phyloP scores from a whole-genome alignment of 2,797 vertebrate species.

The Sebastes kiyomatsui region DNA sequence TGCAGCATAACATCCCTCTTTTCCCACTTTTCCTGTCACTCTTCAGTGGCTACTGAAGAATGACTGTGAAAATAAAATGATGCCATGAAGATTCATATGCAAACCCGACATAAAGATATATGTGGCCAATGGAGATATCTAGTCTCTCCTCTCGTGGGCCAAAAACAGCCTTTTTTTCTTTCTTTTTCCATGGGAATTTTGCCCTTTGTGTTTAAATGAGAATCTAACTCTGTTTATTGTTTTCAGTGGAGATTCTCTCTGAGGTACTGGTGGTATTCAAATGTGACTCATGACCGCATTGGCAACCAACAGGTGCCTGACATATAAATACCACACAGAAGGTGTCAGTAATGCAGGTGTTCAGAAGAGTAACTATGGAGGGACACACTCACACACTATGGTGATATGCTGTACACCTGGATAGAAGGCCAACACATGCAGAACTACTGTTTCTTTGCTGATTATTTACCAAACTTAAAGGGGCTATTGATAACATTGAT shows the following conservation, averaged over 20 bases:
- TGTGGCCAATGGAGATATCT: slow-evolving; percentile 9
- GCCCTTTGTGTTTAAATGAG: slow-evolving; percentile 12
- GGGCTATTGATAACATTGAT: no score
- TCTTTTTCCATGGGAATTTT: not conserved
- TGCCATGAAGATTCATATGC: slow-evolving; percentile 29
- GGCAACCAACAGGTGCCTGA: slow-evolving; percentile 50
- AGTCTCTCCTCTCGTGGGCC: not conserved
- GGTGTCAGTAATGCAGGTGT: slow-evolving; percentile 43
- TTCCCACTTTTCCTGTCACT: slow-evolving; percentile 41
- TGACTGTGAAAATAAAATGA: slow-evolving; percentile 39
- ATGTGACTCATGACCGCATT: slow-evolving; percentile 11
- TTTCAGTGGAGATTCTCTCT: slow-evolving; percentile 18
- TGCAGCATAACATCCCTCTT: slow-evolving; percentile 36
- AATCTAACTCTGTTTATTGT: not conserved
- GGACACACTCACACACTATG: not conserved
- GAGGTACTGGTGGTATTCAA: slow-evolving; percentile 7
- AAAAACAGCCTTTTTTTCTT: not conserved
- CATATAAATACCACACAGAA: slow-evolving; percentile 44
- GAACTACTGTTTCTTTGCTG: not conserved
- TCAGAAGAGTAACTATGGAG: slow-evolving; percentile 19
- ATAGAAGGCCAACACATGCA: not conserved
- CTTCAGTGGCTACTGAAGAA: slow-evolving; percentile 34
- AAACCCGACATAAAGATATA: slow-evolving; percentile 1
- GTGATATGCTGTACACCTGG: not conserved
- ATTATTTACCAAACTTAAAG: not conserved